A percentile compares a stretch with the other conserved stretches of the same genome.
Evolutionary conservation across 2,113 vertebrate genomes (phyloP).

Genomic region (Toxotes jaculatrix): DNA sequence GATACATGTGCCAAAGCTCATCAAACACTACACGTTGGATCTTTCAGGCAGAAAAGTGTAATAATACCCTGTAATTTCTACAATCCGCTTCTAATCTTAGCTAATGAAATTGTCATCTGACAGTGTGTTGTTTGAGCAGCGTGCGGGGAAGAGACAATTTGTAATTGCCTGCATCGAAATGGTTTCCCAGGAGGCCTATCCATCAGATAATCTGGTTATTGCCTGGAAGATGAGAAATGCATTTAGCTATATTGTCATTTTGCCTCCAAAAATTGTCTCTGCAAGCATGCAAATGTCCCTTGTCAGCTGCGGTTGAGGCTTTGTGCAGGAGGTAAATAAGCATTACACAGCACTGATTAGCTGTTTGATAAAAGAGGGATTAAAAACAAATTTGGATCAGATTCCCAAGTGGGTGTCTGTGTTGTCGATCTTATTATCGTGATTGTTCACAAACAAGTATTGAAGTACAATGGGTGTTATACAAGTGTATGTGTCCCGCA

Average conservation of each 20-base stretch:
- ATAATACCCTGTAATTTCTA: slow-evolving; percentile 78
- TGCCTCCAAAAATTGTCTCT: slow-evolving; percentile 43
- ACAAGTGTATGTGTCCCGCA: slow-evolving; percentile 2
- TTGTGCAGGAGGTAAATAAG: slow-evolving; percentile 53
- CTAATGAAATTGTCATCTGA: slow-evolving; percentile 86
- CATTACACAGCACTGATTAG: slow-evolving; percentile 27
- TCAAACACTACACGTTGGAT: slow-evolving; percentile 54
- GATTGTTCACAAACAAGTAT: slow-evolving; percentile 39
- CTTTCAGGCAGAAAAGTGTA: slow-evolving; percentile 73
- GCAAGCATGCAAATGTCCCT: slow-evolving; percentile 62
- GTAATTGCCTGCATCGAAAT: slow-evolving; percentile 77
- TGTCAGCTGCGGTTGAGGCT: slow-evolving; percentile 40
- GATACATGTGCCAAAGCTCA: slow-evolving; percentile 64
- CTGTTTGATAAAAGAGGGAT: slow-evolving; percentile 65
- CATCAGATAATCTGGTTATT: slow-evolving; percentile 81
- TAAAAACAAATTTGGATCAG: slow-evolving; percentile 57
- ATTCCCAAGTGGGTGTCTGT: slow-evolving; percentile 38
- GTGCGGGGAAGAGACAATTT: slow-evolving; percentile 68
- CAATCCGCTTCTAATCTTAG: slow-evolving; percentile 79
- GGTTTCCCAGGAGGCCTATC: slow-evolving; percentile 75
- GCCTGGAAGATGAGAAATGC: slow-evolving; percentile 67
- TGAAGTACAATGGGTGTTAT: slow-evolving; percentile 17
- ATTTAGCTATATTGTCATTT: slow-evolving; percentile 77
- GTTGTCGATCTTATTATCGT: slow-evolving; percentile 33
- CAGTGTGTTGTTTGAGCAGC: slow-evolving; percentile 67